These are phyloP conservation scores for Triplophysa bombifrons DNA, from an alignment of 2,797 vertebrate genomes.

Conservation along the genomic window DNA sequence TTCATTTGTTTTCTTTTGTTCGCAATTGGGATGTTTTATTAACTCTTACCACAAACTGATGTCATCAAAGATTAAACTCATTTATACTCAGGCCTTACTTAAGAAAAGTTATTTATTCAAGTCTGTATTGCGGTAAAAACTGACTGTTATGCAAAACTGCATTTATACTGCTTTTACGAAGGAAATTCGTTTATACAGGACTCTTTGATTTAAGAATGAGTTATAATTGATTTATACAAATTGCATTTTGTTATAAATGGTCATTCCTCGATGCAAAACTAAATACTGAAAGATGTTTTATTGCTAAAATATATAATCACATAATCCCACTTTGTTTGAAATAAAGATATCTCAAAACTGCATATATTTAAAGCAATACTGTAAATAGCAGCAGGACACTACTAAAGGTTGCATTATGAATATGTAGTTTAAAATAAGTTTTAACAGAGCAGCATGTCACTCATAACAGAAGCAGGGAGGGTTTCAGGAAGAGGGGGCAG, in stretches of 20 bases:
- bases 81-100: background rate
- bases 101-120: background rate
- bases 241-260: background rate
- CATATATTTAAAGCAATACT: slow-evolving; percentile 17
- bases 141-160: too few species aligned
- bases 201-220: background rate
- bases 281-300: background rate
- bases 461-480: background rate
- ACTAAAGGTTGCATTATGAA: background rate
- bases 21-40: slow-evolving; percentile 1
- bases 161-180: background rate
- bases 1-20: background rate
- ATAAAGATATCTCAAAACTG: slow-evolving; percentile 17
- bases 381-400: background rate
- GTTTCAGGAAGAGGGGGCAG: slow-evolving; percentile 24
- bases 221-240: slow-evolving; percentile 30
- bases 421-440: background rate
- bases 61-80: background rate
- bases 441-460: background rate
- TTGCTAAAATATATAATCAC: slow-evolving; percentile 12
- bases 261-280: slow-evolving; percentile 17
- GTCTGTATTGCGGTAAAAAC: background rate
- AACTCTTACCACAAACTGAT: background rate
- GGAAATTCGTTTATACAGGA: background rate
- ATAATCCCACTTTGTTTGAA: background rate